Base-by-base conservation (phyloP, 2,113 vertebrate species). In the Odontesthes bonariensis region DNA sequence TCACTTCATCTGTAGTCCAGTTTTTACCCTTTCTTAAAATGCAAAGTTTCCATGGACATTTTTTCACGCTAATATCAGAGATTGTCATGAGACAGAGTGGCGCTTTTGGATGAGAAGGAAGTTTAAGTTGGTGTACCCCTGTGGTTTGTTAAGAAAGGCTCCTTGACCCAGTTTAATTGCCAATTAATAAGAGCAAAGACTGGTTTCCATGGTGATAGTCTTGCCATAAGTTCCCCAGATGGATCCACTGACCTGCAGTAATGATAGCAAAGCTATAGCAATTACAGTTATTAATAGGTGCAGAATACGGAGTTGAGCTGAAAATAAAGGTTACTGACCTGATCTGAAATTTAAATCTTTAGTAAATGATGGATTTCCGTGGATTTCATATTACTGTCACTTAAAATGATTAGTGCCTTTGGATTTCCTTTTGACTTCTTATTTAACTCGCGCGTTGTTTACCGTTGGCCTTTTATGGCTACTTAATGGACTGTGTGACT, bases 101-200 rank as follows among this genome's bases (percentile, higher is more conserved):
- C 7, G 23, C 20, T n/a, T 0, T 31, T 79, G 47, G 32, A 76
- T 2, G 13, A 70, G 46, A 8, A 55, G 7, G 20, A 16, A 49
- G 56, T 60, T 42, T 65, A 57, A 63, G n/a, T 71, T 62, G 49
- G 46, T 76, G 73, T 49, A 65, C 76, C 67, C 57, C 35, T 2
- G 20, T 35, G 57, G 38, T 79, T 85, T 40, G 46, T 69, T 68
- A 82, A 75, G 53, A 68, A 66, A 76, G 59, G 66, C 83, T 84
- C 72, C 70, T 60, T 89, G 83, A 89, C 90, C 89, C 69, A 84
- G 82, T 91, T 91, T 85, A 90, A 90, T 82, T 79, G 83, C 64
- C 85, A 89, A 77, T 90, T 90, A 89, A 87, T 84, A 33, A 67
- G 32, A 77, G 69, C 40, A 35, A 75, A 59, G 65, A 64, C 69